Evolutionary conservation across 2,888 invertebrate genomes (phyloP), one percentile per base, ranked within the genome.

Genomic region (Epiblema foenella): DNA sequence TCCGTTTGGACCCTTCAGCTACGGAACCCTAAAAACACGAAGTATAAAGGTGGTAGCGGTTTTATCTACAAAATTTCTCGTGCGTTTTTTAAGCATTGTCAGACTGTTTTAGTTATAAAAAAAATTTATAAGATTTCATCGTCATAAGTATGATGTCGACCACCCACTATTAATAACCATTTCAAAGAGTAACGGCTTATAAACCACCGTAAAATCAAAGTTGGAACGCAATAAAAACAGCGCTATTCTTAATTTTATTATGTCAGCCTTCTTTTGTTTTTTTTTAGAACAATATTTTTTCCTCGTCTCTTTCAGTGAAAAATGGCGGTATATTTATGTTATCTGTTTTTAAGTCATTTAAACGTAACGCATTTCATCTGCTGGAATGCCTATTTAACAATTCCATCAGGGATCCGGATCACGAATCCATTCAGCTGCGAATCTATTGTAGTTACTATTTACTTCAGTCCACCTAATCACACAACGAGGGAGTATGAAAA

Each of bases 81-180:
- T 1, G 15, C 46, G n/a, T n/a, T 7, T 42, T 46, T 46, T 8
- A n/a, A n/a, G 46, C 46, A 46, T 46, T 33, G 12, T 62, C 29
- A 10, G 7, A 18, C 29, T 29, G 8, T 20, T 37, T 18, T 24
- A 39, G 18, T 18, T 24, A 39, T 39, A 20, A 10, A 9, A 29
- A 17, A 62, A 54, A 4, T n/a, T 7, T 52, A 20, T 52, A n/a
- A 52, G 49, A 54, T 64, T 64, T 54, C 39, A 64, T 39, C 51
- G 39, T 39, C 24, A 20, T 18, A 64, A 52, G 37, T 29, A 24
- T 15, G 46, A 29, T 29, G 37, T 64, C 18, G 8, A 37, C 54
- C 52, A 20, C 64, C 54, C 64, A 64, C 64, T 64, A 51, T 20
- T 49, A 51, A 54, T 64, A 39, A 52, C 54, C 51, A 64, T 64